phyloP scores from a whole-genome alignment of 2,888 invertebrate genomes.

The Coleophora flavipennella region DNA sequence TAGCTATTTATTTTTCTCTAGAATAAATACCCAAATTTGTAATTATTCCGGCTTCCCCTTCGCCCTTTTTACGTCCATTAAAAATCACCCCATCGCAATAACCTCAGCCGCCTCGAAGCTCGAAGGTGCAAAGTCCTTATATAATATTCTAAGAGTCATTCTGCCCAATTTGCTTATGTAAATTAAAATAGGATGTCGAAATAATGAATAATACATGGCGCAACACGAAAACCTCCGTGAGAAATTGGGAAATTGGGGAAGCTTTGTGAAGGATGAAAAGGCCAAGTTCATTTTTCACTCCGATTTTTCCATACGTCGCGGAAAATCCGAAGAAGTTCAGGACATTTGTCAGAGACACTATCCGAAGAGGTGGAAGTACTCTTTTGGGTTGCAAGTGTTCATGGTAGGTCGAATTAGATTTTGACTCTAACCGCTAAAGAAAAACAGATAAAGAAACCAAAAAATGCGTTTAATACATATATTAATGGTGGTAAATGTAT shows the following conservation, averaged over 20 bases:
- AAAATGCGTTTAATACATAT: too few species aligned
- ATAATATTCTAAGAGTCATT: conserved; percentile 13
- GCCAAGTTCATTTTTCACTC: conserved; percentile 24
- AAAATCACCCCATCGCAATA: too few species aligned
- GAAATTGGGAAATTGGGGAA: conserved; percentile 17
- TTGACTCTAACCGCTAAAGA: too few species aligned
- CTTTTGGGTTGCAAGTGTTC: background rate
- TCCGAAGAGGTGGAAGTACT: background rate
- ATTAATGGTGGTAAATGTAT: too few species aligned
- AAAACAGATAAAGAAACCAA: too few species aligned
- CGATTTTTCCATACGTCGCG: conserved; percentile 18
- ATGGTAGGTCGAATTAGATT: background rate
- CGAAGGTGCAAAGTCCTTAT: too few species aligned
- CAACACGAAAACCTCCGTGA: conserved; percentile 16
- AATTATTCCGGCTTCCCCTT: too few species aligned
- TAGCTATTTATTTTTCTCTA: too few species aligned
- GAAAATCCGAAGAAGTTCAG: conserved; percentile 8
- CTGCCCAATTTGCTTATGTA: conserved; percentile 38
- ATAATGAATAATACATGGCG: conserved; percentile 32
- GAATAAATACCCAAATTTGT: too few species aligned
- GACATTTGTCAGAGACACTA: conserved; percentile 14
- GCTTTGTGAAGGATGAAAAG: conserved; percentile 36
- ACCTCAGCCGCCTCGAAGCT: too few species aligned
- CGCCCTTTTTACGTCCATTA: too few species aligned
- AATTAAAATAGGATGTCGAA: conserved; percentile 25